A percentile compares a stretch with the other conserved stretches of the same genome.
These are phyloP conservation scores for Mongoloraphidia duomilia DNA, from an alignment of 2,888 invertebrate species.

Conservation along the genomic window DNA sequence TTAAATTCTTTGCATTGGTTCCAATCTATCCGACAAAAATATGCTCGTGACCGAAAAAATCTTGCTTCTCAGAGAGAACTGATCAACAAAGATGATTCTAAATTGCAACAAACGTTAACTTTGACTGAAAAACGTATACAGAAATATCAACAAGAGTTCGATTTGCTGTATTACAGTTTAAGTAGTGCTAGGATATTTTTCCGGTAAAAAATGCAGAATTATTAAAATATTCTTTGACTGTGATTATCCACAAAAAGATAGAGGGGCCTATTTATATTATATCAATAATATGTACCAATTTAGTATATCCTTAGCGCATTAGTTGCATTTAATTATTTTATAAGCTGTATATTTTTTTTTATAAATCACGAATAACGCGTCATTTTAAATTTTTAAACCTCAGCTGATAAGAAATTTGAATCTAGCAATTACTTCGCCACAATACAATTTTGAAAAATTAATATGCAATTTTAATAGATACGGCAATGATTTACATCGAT, in stretches of 20 bases:
- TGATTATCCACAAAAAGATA: background rate
- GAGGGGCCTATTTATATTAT: too few species aligned
- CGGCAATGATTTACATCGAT: too few species aligned
- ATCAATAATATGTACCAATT: too few species aligned
- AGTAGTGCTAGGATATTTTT: conserved; percentile 94
- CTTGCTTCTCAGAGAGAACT: conserved; percentile 37
- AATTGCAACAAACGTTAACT: conserved; percentile 82
- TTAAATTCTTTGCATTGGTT: conserved; percentile 95
- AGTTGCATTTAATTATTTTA: too few species aligned
- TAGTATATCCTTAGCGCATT: too few species aligned
- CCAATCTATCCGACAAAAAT: conserved; percentile 65
- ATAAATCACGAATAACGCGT: too few species aligned
- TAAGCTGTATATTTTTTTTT: too few species aligned
- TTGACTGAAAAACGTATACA: conserved; percentile 76
- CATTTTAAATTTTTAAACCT: too few species aligned
- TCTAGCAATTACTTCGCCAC: too few species aligned
- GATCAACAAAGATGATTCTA: conserved; percentile 54
- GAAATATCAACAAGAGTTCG: conserved; percentile 67
- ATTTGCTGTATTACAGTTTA: conserved; percentile 77
- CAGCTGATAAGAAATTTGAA: too few species aligned
- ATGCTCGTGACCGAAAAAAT: conserved; percentile 42
- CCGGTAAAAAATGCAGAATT: background rate
- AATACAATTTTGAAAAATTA: too few species aligned
- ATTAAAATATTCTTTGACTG: background rate
- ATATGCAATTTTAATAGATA: too few species aligned